Evolutionary conservation across 2,797 vertebrate genomes (phyloP).

Genomic region (Valencia hispanica): DNA sequence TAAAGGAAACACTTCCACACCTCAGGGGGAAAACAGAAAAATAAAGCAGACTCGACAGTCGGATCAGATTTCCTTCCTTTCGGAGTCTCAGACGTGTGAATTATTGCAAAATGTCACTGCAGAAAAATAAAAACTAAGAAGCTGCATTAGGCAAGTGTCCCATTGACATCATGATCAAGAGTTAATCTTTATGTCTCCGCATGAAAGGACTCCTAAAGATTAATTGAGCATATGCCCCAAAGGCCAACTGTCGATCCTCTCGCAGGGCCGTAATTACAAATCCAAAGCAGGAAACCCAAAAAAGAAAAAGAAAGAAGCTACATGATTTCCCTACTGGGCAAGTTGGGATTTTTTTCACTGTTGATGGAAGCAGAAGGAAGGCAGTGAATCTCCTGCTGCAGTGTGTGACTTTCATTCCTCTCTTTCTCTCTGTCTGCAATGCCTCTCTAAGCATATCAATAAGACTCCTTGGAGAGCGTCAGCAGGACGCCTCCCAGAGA

Average conservation of each 20-base stretch:
- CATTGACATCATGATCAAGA: slow-evolving; percentile 31
- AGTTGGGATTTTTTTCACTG: slow-evolving; percentile 57
- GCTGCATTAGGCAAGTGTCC: slow-evolving; percentile 33
- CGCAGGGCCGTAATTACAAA: slow-evolving; percentile 35
- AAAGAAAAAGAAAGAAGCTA: slow-evolving; percentile 29
- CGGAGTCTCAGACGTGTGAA: slow-evolving; percentile 6
- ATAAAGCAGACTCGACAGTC: slow-evolving; percentile 15
- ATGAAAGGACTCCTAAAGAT: slow-evolving; percentile 41
- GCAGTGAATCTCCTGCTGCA: slow-evolving; percentile 51
- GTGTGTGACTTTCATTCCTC: slow-evolving; percentile 66
- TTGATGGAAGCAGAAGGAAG: slow-evolving; percentile 60
- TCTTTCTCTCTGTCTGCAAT: slow-evolving; percentile 53
- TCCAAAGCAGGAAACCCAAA: slow-evolving; percentile 31
- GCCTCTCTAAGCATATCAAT: slow-evolving; percentile 78
- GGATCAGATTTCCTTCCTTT: slow-evolving; percentile 25
- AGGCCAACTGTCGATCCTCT: slow-evolving; percentile 46
- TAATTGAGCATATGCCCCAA: slow-evolving; percentile 37
- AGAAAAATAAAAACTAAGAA: slow-evolving; percentile 22
- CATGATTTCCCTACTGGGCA: slow-evolving; percentile 61
- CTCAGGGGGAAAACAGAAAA: slow-evolving; percentile 16
- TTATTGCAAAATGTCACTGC: slow-evolving; percentile 21
- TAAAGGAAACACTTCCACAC: slow-evolving; percentile 12
- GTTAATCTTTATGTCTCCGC: slow-evolving; percentile 39
- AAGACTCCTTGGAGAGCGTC: slow-evolving; percentile 76
- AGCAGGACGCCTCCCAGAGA: slow-evolving; percentile 74